Percentiles rank a stretch among this genome's conserved stretches.
These are phyloP conservation scores for Xenopus borealis DNA, from an alignment of 2,113 vertebrate genomes.

Conservation along the genomic window DNA sequence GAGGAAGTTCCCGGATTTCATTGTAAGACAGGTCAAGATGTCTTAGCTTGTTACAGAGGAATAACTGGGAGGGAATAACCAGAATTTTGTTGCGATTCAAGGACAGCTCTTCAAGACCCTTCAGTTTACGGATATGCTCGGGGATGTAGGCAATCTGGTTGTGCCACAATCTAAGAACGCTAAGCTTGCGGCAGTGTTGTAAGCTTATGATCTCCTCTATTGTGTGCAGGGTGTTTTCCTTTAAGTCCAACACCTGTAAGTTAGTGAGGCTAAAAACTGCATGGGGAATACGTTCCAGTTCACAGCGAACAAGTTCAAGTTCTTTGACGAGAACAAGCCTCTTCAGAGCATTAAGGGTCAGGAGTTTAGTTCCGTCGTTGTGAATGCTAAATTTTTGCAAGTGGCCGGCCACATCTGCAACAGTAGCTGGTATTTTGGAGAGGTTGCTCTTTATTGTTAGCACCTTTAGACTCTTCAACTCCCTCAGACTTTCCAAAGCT, in stretches of 20 bases:
- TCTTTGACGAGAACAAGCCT: slow-evolving; percentile 69
- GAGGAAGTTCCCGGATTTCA: slow-evolving; percentile 67
- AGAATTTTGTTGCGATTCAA: slow-evolving; percentile 80
- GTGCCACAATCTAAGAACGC: slow-evolving; percentile 77
- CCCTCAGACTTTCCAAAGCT: slow-evolving; percentile 71
- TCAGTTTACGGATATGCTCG: slow-evolving; percentile 78
- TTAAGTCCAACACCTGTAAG: slow-evolving; percentile 79
- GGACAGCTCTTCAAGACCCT: slow-evolving; percentile 72
- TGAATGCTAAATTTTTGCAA: slow-evolving; percentile 72
- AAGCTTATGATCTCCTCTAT: slow-evolving; percentile 86
- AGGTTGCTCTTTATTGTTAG: slow-evolving; percentile 71
- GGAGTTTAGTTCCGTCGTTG: slow-evolving; percentile 73
- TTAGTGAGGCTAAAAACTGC: slow-evolving; percentile 78
- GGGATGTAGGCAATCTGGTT: slow-evolving; percentile 80
- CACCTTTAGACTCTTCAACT: slow-evolving; percentile 72
- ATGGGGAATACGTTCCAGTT: slow-evolving; percentile 81
- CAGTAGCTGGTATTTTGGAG: slow-evolving; percentile 72
- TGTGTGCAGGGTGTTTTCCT: slow-evolving; percentile 77
- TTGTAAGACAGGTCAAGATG: slow-evolving; percentile 83
- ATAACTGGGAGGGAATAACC: slow-evolving; percentile 70
- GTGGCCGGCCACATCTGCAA: slow-evolving; percentile 69
- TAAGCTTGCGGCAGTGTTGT: slow-evolving; percentile 80
- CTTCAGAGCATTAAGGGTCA: slow-evolving; percentile 77
- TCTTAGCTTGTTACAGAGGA: slow-evolving; percentile 74
- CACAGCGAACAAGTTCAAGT: slow-evolving; percentile 75